A percentile compares a stretch with the other conserved stretches of the same genome.
These are phyloP conservation scores for Hylomyscus alleni DNA, from an alignment of 2,797 vertebrate genomes.

Conservation along the genomic window DNA sequence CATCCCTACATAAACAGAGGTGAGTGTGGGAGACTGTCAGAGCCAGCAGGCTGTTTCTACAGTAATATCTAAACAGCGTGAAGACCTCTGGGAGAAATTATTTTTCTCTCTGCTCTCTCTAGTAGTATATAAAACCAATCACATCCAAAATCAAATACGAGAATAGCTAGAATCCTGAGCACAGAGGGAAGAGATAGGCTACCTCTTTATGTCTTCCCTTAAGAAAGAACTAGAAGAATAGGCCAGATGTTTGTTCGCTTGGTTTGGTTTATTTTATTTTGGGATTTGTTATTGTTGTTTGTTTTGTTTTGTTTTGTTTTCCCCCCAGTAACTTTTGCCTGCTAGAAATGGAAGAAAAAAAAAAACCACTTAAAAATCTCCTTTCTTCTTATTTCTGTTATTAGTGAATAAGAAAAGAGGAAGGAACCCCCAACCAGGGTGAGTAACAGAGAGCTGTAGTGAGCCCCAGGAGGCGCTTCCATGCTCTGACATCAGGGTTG, in stretches of 20 bases:
- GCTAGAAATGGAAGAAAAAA: not conserved
- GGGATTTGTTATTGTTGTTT: not conserved
- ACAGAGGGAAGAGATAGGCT: constrained; percentile 1
- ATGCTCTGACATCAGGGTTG: not conserved
- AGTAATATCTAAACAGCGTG: constrained; percentile 41
- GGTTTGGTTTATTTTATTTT: not conserved
- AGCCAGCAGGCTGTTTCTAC: constrained; percentile 66
- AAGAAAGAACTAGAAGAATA: constrained; percentile 36
- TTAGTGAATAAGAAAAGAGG: constrained; percentile 32
- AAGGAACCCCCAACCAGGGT: not conserved
- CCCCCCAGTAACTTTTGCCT: not conserved
- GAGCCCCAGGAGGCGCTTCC: not conserved
- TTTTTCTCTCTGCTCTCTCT: constrained; percentile 43
- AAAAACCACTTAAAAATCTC: not conserved
- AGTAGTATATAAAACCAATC: constrained; percentile 29
- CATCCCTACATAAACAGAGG: not conserved
- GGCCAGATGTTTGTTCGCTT: not conserved
- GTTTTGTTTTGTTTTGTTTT: not conserved
- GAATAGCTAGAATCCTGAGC: constrained; percentile 33
- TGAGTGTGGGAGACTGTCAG: not conserved
- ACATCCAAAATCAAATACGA: constrained; percentile 72
- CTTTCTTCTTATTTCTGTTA: constrained; percentile 62
- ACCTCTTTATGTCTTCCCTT: not conserved
- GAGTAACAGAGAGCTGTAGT: not conserved
- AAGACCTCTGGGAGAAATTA: constrained; percentile 65